Evolutionary conservation across 2,888 invertebrate species (phyloP).

Genomic region (Ormyrus nitidulus): DNA sequence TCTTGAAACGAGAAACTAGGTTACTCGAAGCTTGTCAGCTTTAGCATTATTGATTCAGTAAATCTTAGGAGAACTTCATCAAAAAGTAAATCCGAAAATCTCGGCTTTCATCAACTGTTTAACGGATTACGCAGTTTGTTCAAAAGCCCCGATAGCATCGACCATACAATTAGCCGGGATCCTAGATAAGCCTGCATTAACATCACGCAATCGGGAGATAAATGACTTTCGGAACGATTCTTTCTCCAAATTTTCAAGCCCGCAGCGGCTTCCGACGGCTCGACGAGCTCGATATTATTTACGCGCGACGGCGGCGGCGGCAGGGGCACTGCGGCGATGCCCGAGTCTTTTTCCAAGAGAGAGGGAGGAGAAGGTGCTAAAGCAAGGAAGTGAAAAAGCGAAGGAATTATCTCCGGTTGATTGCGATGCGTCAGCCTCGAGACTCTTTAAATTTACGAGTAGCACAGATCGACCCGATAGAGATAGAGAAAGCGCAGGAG

Average conservation of each 20-base stretch:
- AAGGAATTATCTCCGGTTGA: slow-evolving; percentile 36
- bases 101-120: neutral
- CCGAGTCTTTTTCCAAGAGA: neutral
- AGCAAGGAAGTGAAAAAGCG: neutral
- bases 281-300: slow-evolving; percentile 1
- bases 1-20: too few species aligned
- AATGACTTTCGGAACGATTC: too few species aligned
- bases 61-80: neutral
- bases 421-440: slow-evolving; percentile 48
- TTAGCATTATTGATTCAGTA: too few species aligned
- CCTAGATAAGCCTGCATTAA: neutral
- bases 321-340: too few species aligned
- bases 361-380: neutral
- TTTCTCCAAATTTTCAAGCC: neutral
- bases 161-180: neutral
- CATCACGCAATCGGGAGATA: neutral
- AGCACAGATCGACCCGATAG: slow-evolving; percentile 41
- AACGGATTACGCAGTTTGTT: neutral
- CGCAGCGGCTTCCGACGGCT: neutral
- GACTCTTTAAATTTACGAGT: slow-evolving; percentile 49
- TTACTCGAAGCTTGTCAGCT: too few species aligned
- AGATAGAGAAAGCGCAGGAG: slow-evolving; percentile 10
- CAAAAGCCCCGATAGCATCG: neutral
- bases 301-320: neutral
- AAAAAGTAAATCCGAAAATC: neutral